These are phyloP conservation scores for Ia io DNA, from an alignment of 2,113 vertebrate species.

Conservation along the genomic window DNA sequence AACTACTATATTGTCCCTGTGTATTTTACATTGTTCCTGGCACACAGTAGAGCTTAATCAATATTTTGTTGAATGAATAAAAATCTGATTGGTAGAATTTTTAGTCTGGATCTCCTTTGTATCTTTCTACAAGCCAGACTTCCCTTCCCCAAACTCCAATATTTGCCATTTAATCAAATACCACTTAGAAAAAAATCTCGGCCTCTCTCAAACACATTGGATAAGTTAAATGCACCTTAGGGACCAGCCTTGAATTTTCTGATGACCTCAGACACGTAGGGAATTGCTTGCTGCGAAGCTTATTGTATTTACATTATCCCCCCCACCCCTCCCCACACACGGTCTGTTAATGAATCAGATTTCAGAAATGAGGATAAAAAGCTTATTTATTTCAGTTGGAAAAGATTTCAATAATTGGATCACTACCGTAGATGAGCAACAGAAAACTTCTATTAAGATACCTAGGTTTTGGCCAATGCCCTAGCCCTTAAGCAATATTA, in stretches of 20 bases:
- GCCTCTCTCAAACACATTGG: not conserved
- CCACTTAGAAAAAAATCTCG: not conserved
- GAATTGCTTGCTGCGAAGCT: constrained; percentile 32
- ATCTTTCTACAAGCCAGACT: not conserved
- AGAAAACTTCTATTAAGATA: not conserved
- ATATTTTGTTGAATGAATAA: not conserved
- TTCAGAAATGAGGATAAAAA: not conserved
- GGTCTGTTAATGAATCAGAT: not conserved
- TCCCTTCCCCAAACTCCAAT: not conserved
- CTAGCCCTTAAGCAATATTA: not conserved
- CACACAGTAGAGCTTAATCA: not conserved
- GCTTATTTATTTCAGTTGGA: not conserved
- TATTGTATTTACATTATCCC: constrained; percentile 43
- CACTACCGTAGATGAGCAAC: not conserved
- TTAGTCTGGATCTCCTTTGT: not conserved
- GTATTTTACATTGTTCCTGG: not conserved
- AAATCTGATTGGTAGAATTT: not conserved
- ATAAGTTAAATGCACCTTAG: constrained; percentile 20
- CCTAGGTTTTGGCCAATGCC: not conserved
- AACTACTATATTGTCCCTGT: not conserved
- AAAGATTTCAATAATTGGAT: not conserved
- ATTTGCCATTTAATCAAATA: constrained; percentile 32
- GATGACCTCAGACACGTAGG: constrained; percentile 53
- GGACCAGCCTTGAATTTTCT: constrained; percentile 49
- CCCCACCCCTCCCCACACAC: not conserved